Conservation (phyloP, 2,888 invertebrate species). For the Lomographa bimaculata region DNA sequence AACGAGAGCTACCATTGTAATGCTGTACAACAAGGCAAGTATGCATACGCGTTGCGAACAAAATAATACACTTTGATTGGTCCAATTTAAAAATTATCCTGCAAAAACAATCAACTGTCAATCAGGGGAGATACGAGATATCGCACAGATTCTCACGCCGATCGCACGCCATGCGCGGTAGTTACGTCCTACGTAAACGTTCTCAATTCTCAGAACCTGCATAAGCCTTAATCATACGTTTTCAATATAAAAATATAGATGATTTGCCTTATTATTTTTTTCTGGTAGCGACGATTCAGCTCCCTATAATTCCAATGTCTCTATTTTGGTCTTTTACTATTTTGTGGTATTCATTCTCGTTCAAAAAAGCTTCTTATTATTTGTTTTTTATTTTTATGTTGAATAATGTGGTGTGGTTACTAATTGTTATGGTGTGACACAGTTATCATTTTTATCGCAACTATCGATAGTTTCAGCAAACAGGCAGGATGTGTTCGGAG, state of each 20-base stretch:
- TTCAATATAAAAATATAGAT: constrained; percentile 43
- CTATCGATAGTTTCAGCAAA: constrained; percentile 28
- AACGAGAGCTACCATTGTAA: too few relatives aligned
- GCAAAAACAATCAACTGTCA: constrained; percentile 49
- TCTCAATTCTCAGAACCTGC: constrained; percentile 62
- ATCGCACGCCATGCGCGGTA: constrained; percentile 41
- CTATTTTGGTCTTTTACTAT: constrained; percentile 2
- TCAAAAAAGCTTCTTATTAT: not conserved
- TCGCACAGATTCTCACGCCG: constrained; percentile 66
- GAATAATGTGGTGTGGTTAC: not conserved
- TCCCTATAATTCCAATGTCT: constrained; percentile 2
- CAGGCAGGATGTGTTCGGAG: constrained; percentile 35
- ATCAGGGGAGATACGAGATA: constrained; percentile 50
- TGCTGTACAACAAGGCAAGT: too few relatives aligned
- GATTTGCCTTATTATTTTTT: constrained; percentile 23
- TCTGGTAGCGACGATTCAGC: constrained; percentile 11
- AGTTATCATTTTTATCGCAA: constrained; percentile 25
- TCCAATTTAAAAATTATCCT: constrained; percentile 30
- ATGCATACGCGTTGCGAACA: too few relatives aligned
- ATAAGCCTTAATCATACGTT: constrained; percentile 61
- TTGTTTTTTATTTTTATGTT: constrained; percentile 1
- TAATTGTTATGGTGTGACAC: constrained; percentile 8
- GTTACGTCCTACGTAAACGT: constrained; percentile 28
- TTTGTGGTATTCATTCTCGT: constrained; percentile 1
- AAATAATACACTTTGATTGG: too few relatives aligned